A percentile compares a stretch with the other conserved stretches of the same genome.
Conservation (phyloP, 1,140 invertebrate species). For the Cydia pomonella region DNA sequence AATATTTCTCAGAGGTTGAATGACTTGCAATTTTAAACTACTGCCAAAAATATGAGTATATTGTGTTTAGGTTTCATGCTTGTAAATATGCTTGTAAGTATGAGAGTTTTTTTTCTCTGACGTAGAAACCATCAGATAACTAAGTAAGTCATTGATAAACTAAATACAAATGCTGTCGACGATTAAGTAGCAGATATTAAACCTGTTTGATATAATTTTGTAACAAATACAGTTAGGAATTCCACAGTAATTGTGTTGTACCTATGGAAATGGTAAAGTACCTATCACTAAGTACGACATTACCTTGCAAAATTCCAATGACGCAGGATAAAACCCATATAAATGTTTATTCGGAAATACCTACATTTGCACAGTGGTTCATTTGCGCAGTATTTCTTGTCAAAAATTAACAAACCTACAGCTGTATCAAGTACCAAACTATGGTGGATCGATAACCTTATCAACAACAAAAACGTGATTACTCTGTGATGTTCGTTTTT, state of each 20-base stretch:
- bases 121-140: background rate
- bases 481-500: background rate
- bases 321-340: background rate
- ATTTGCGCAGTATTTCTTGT: background rate
- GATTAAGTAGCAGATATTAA: background rate
- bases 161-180: background rate
- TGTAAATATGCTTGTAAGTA: no score
- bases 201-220: background rate
- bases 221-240: slow-evolving; percentile 7
- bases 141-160: background rate
- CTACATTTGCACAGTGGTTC: background rate
- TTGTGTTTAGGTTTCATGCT: no score
- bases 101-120: background rate
- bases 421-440: background rate
- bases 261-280: background rate
- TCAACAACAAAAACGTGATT: background rate
- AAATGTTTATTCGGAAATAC: slow-evolving; percentile 5
- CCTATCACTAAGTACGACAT: background rate
- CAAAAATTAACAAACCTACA: background rate
- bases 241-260: background rate
- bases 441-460: slow-evolving; percentile 15
- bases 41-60: no score
- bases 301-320: slow-evolving; percentile 1
- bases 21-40: no score
- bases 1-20: no score